Percentiles rank a stretch among this genome's conserved stretches.
phyloP scores from a whole-genome alignment of 2,888 invertebrate species.

The Notocelia uddmanniana region DNA sequence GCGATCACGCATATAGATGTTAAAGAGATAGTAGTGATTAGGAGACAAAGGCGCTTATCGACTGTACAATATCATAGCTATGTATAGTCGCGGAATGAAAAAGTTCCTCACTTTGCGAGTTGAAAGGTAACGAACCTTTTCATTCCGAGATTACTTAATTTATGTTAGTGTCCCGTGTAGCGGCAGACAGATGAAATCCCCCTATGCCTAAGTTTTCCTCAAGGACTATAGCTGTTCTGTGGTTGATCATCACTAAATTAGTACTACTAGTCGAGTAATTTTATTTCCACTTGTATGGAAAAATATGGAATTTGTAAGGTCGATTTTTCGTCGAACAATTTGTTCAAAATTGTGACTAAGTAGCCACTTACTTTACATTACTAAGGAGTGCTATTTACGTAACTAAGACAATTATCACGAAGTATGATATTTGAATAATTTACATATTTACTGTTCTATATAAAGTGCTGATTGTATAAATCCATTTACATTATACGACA shows the following conservation, averaged over 20 bases:
- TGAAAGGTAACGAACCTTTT: no score
- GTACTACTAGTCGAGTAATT: no score
- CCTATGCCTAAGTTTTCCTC: no score
- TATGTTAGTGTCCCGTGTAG: no score
- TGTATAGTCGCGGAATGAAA: no score
- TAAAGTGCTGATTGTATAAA: constrained; percentile 20
- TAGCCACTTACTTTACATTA: background rate
- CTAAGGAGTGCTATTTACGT: background rate
- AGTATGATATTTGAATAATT: background rate
- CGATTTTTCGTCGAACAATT: background rate
- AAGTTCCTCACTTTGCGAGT: no score
- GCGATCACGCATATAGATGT: constrained; percentile 21
- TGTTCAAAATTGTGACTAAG: background rate
- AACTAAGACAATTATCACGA: background rate
- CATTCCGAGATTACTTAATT: no score
- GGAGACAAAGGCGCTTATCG: background rate
- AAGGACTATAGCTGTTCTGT: no score
- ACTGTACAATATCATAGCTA: background rate
- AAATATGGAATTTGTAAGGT: no score
- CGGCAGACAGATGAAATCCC: no score
- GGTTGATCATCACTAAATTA: no score
- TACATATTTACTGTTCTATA: background rate
- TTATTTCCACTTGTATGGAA: no score
- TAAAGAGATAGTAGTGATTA: constrained; percentile 8
- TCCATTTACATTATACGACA: constrained; percentile 48